phyloP scores from a whole-genome alignment of 2,888 invertebrate genomes.

The Drosophila ustulata region DNA sequence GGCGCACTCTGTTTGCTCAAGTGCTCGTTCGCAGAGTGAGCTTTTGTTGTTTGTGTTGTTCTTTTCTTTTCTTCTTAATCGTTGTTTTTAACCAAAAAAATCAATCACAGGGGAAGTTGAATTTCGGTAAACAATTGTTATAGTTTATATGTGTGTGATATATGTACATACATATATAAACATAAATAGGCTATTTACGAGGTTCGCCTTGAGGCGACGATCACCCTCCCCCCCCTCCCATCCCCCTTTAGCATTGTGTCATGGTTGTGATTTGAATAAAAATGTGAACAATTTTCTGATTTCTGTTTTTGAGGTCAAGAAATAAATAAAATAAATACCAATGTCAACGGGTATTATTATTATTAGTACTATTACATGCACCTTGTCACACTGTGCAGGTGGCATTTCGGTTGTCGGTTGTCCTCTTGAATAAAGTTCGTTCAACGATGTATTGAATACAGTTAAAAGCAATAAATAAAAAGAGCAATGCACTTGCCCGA shows the following conservation, averaged over 20 bases:
- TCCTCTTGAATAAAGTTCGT: conserved; percentile 59
- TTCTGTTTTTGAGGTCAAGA: conserved; percentile 41
- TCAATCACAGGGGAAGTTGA: conserved; percentile 39
- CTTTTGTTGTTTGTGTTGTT: conserved; percentile 34
- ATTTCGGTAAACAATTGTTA: conserved; percentile 16
- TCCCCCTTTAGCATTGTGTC: conserved; percentile 42
- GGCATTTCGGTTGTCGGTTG: background rate
- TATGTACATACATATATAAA: conserved; percentile 4
- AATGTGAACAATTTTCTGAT: conserved; percentile 48
- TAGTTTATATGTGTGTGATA: conserved; percentile 8
- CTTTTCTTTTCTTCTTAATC: conserved; percentile 19
- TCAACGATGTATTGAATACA: conserved; percentile 62
- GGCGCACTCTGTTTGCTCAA: conserved; percentile 54
- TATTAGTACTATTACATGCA: conserved; percentile 16
- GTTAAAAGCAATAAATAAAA: conserved; percentile 14
- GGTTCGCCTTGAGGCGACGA: conserved; percentile 55
- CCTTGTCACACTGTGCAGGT: conserved; percentile 40
- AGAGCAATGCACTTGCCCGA: conserved; percentile 50
- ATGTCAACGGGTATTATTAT: conserved; percentile 49
- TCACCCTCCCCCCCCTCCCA: conserved; percentile 15
- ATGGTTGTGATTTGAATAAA: conserved; percentile 63
- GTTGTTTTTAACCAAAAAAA: conserved; percentile 18
- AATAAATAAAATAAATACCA: conserved; percentile 52
- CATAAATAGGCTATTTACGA: conserved; percentile 51
- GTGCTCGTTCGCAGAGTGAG: conserved; percentile 32